Conservation (phyloP, 2,797 vertebrate genomes). For the Ambastaia sidthimunki region DNA sequence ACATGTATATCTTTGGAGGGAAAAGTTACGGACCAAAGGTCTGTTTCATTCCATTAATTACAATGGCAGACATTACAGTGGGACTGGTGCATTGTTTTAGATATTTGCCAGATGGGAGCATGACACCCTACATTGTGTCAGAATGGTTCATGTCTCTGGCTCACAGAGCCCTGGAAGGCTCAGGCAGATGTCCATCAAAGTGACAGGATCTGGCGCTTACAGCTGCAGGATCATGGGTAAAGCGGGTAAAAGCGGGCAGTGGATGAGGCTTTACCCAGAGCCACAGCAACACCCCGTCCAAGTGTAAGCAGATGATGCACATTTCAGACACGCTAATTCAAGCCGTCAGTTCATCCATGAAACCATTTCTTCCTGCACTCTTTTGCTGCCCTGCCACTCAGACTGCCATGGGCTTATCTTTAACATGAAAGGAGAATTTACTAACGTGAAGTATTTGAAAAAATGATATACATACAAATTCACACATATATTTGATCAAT, state of each 20-base stretch:
- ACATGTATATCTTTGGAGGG: background rate
- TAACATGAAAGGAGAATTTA: slow-evolving; percentile 39
- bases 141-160: slow-evolving; percentile 73
- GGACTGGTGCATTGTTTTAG: slow-evolving; percentile 65
- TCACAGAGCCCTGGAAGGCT: slow-evolving; percentile 64
- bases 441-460: too few relatives aligned
- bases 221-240: slow-evolving; percentile 78
- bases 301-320: slow-evolving; percentile 81
- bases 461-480: too few relatives aligned
- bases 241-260: slow-evolving; percentile 65
- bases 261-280: slow-evolving; percentile 69
- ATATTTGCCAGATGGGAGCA: slow-evolving; percentile 74
- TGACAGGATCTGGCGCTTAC: slow-evolving; percentile 76
- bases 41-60: background rate
- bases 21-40: background rate
- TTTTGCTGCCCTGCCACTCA: slow-evolving; percentile 45
- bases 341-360: slow-evolving; percentile 80
- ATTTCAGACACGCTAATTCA: slow-evolving; percentile 79
- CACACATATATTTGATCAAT: too few relatives aligned
- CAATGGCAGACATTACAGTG: slow-evolving; percentile 50
- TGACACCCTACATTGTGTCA: slow-evolving; percentile 79
- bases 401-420: slow-evolving; percentile 66
- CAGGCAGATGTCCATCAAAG: slow-evolving; percentile 64
- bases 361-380: slow-evolving; percentile 75
- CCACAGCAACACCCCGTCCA: slow-evolving; percentile 83